Evolutionary conservation across 2,797 vertebrate genomes (phyloP), one percentile per base, ranked within the genome.

Genomic region (Tauraco hartlaubi): DNA sequence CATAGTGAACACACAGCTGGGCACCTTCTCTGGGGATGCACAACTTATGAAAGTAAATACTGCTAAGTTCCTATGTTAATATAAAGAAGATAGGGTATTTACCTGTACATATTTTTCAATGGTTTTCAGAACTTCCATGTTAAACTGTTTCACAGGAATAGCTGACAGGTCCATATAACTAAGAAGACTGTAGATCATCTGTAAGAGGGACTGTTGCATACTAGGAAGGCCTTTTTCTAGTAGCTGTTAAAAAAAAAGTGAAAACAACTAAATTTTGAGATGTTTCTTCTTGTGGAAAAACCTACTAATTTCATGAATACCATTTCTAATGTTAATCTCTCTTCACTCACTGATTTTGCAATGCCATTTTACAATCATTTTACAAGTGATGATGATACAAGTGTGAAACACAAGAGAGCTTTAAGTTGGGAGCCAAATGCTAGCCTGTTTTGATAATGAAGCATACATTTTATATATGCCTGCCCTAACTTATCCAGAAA

Each of bases 21-120:
- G 48, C 33, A 59, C 37, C 52, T 63, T 59, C 68, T 28, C 59
- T 31, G 44, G 21, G 67, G 20, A n/a, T 1, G 6, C 0, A 2
- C 4, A 72, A 20, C 2, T 91, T 80, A 62, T 1, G 3, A 31
- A 9, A 82, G 20, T 11, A 71, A 92, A 84, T 49, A 52, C 29
- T 35, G 28, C 29, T 58, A 73, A 81, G 18, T 59, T 71, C 11
- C 71, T 39, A 5, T 7, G 68, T 15, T 44, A 68, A 89, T 61
- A 22, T 14, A 61, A 64, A 61, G 55, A 69, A 31, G 8, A 85
- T 52, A 35, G 4, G 9, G 8, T 48, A 96, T 96, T 98, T 96
- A 99, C 99, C 97, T 99, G 99, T n/a, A 99, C 98, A 11, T 99
- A 99, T 98, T 99, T 99, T 97, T 99, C 99, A 77, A 99, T 99